Evolutionary conservation across 2,113 vertebrate genomes (phyloP), one percentile per base, ranked within the genome.

Genomic region (Solea senegalensis): DNA sequence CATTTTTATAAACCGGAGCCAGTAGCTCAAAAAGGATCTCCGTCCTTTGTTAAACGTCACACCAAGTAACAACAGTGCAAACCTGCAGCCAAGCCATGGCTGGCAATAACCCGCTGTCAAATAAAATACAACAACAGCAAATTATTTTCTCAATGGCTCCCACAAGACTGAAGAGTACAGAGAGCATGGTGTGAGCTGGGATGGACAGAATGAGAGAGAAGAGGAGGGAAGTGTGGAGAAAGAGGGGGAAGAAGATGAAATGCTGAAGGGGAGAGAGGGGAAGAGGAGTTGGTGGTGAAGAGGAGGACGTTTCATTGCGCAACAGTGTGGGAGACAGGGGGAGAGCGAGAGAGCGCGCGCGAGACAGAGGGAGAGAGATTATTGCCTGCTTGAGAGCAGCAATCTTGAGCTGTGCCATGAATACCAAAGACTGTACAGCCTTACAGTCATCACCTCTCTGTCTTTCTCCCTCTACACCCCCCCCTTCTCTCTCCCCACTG

Each of bases 111-210:
- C 48, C 69, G 46, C 67, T 61, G 60, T 83, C 43, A 12, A 74
- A 83, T 81, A 82, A 83, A 85, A 83, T 48, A 69, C 76, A 86
- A 66, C 76, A 81, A 66, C 76, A 81, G 83, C 67, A 86, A 86
- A 89, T 83, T 56, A 85, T 81, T 90, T 82, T 84, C 67, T 88
- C 80, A 87, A 84, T 87, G 82, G 86, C 76, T 89, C 86, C 82
- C 82, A 76, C 28, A 72, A 84, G 84, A 80, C 75, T 46, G 63
- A 26, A 41, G 57, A 57, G 34, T 34, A 56, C 44, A 60, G 27
- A 34, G 60, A 60, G 73, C 34, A 6, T 34, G 34, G 34, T 34
- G 34, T 34, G 34, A 34, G 34, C 3, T 50, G 69, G 50, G 46
- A 34, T 53, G 2, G 15, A 49, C 55, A 12, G 41, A 64, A 10